Evolutionary conservation across 2,797 vertebrate species (phyloP), one percentile per base, ranked within the genome.

Genomic region (Ptychobarbus kaznakovi): DNA sequence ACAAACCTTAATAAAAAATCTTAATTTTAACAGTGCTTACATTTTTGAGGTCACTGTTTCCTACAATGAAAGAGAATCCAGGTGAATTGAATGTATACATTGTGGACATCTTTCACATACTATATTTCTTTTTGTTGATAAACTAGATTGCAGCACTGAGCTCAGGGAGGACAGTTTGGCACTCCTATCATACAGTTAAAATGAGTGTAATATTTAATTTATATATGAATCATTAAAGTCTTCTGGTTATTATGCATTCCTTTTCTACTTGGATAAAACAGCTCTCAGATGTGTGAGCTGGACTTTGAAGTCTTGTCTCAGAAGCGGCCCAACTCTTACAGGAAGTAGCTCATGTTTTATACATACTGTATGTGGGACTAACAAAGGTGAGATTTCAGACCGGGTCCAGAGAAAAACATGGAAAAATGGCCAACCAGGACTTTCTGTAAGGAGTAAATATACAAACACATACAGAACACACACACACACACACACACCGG

Each of bases 191-290:
- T 95, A 91, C 92, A 88, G 92, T 93, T 92, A 95, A 96, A 95
- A 95, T 92, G 90, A 91, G 92, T 86, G 89, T 92, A 91, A 96
- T 96, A 95, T 95, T 96, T 96, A 95, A 96, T 96, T 95, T 94
- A 95, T 96, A 95, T 94, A 92, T 92, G 91, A 94, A 94, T 95
- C 95, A 96, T 96, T 96, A 95, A 95, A 95, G 94, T 93, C 93
- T 92, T 93, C 93, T 88, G 92, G 93, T 92, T 94, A 98, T 98
- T 95, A 99, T 96, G 95, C 96, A 97, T 98, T 98, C 97, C 94
- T 95, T 98, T 94, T 97, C 96, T 97, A 96, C 96, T 96, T 96
- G 97, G 97, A 98, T 97, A 97, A 98, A 98, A 96, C 95, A 98
- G 96, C 93, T 95, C 95, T 97, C 96, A 97, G 97, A 98, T 96